A percentile compares a stretch with the other conserved stretches of the same genome.
Evolutionary conservation across 2,888 invertebrate genomes (phyloP).

Genomic region (Apodemia hepburni): DNA sequence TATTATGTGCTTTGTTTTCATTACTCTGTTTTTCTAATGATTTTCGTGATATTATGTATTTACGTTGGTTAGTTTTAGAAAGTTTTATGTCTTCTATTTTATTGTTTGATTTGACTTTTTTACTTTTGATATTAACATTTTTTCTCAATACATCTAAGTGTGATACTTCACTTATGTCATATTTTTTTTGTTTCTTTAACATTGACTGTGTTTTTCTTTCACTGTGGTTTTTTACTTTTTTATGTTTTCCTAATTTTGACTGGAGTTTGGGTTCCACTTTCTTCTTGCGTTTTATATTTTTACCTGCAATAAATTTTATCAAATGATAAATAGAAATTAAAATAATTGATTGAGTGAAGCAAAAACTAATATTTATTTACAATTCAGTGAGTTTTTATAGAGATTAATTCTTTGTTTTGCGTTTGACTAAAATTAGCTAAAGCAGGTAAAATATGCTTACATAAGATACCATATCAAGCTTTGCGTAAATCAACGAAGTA

Average conservation of each 20-base stretch:
- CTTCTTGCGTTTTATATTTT: constrained; percentile 46
- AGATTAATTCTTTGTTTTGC: too few species aligned
- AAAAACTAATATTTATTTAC: not conserved
- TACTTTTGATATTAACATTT: not conserved
- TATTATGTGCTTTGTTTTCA: too few species aligned
- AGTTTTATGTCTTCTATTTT: not conserved
- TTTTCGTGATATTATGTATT: not conserved
- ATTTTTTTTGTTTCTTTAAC: not conserved
- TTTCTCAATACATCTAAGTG: too few species aligned
- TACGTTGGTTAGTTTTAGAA: not conserved
- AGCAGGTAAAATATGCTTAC: too few species aligned
- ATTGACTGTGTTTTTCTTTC: not conserved
- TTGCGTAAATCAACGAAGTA: too few species aligned
- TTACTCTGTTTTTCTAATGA: not conserved
- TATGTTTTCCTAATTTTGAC: constrained; percentile 12
- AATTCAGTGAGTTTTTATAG: too few species aligned
- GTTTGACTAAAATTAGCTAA: too few species aligned
- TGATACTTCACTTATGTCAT: not conserved
- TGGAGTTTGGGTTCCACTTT: constrained; percentile 30
- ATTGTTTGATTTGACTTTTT: not conserved
- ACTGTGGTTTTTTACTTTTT: constrained; percentile 1
- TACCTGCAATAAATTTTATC: constrained; percentile 44
- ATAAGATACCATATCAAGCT: too few species aligned
- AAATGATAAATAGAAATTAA: not conserved
- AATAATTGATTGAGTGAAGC: not conserved